Evolutionary conservation across 2,113 vertebrate genomes (phyloP).

Genomic region (Trogon melanurus): DNA sequence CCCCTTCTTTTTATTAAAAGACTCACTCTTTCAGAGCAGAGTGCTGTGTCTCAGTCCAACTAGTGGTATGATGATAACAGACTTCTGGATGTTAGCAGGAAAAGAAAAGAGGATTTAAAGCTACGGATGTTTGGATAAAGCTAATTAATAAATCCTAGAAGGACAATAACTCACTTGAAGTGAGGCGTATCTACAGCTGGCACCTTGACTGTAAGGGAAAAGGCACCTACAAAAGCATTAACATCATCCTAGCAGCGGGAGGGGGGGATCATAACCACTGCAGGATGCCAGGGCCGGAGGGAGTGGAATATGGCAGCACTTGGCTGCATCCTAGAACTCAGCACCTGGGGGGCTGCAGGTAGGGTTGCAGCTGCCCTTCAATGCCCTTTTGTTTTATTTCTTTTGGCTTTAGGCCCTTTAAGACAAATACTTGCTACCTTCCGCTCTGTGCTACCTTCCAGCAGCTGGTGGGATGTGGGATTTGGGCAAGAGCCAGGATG

Average conservation of each 20-base stretch:
- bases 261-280: neutral
- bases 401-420: neutral
- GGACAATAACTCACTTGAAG: neutral
- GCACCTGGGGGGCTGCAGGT: rapidly evolving
- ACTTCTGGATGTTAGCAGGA: neutral
- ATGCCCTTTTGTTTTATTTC: neutral
- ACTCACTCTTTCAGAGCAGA: neutral
- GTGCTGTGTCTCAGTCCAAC: neutral
- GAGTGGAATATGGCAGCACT: neutral
- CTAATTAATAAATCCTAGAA: conserved; percentile 42
- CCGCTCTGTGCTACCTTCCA: neutral
- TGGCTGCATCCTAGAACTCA: neutral
- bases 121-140: conserved; percentile 21
- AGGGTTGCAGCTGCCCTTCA: neutral
- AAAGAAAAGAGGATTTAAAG: conserved; percentile 18
- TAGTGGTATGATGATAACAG: neutral
- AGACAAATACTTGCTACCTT: neutral
- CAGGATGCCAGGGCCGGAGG: neutral
- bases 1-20: neutral
- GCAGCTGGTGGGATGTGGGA: neutral
- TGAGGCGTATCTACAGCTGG: conserved; percentile 18
- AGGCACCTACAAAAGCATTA: neutral
- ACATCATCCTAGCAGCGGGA: neutral
- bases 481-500: neutral
- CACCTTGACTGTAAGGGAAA: neutral